phyloP scores from a whole-genome alignment of 1,140 invertebrate genomes.

The Aphelenchoides besseyi region DNA sequence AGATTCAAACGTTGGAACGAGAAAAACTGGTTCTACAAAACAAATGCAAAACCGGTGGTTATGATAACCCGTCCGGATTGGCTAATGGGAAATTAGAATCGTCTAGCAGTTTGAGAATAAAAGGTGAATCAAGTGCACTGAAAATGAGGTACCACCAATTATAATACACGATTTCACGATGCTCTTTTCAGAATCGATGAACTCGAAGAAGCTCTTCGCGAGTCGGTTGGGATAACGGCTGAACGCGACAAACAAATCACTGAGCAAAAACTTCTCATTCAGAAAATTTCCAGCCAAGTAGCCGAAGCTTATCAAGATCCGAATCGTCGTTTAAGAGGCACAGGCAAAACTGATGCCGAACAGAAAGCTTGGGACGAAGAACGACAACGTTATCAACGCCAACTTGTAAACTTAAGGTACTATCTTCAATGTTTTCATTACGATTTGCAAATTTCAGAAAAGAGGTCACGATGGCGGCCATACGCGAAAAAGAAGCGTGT shows the following conservation, averaged over 20 bases:
- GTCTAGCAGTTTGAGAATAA: background rate
- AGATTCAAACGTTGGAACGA: conserved; percentile 32
- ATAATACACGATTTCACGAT: background rate
- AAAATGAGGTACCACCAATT: conserved; percentile 10
- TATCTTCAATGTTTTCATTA: conserved; percentile 7
- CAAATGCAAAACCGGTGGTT: background rate
- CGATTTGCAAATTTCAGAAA: conserved; percentile 31
- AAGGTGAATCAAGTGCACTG: conserved; percentile 9
- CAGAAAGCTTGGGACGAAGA: conserved; percentile 46
- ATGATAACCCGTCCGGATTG: background rate
- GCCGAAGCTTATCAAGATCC: conserved; percentile 38
- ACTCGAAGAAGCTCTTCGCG: conserved; percentile 46
- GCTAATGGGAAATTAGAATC: background rate
- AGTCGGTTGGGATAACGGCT: conserved; percentile 51
- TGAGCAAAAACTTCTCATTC: conserved; percentile 42
- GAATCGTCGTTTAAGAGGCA: conserved; percentile 21
- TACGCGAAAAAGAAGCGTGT: conserved; percentile 43
- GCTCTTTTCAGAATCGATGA: conserved; percentile 40
- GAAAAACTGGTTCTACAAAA: conserved; percentile 29
- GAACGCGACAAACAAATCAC: conserved; percentile 39
- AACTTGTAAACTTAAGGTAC: conserved; percentile 36
- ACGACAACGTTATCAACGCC: conserved; percentile 28
- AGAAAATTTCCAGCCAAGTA: conserved; percentile 40
- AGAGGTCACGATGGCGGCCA: conserved; percentile 44
- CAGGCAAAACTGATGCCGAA: conserved; percentile 30